A percentile compares a stretch with the other conserved stretches of the same genome.
These are phyloP conservation scores for Sarcophilus harrisii DNA, from an alignment of 2,797 vertebrate species.

Conservation along the genomic window DNA sequence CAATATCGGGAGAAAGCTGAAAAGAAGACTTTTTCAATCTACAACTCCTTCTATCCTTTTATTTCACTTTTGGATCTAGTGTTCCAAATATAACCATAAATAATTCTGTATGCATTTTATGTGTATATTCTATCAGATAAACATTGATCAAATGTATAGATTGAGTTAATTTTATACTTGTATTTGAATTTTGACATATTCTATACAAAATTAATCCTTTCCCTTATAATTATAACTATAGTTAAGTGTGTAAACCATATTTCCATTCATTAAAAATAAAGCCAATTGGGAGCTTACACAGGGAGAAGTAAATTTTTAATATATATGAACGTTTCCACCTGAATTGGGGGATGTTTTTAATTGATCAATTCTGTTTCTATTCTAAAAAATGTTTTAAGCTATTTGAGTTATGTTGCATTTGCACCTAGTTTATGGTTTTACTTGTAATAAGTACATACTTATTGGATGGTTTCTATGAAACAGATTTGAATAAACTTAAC, in stretches of 20 bases:
- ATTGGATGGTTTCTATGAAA: background rate
- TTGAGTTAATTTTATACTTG: slow-evolving; percentile 27
- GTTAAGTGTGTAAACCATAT: background rate
- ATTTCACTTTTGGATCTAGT: background rate
- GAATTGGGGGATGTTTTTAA: background rate
- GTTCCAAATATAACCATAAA: slow-evolving; percentile 9
- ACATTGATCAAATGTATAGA: background rate
- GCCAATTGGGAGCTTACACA: background rate
- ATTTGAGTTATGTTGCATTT: background rate
- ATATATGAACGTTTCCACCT: background rate
- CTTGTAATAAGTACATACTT: background rate
- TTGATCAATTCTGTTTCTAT: background rate
- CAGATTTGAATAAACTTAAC: background rate
- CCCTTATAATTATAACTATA: slow-evolving; percentile 19
- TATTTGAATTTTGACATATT: slow-evolving; percentile 24
- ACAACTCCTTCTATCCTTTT: background rate
- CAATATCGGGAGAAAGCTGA: background rate
- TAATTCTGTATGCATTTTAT: slow-evolving; percentile 13
- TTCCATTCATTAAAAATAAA: background rate
- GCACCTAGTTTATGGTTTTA: background rate
- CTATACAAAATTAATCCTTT: background rate
- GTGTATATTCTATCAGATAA: background rate
- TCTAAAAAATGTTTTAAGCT: background rate
- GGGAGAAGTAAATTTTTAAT: background rate
- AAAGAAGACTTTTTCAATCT: background rate